A percentile compares a stretch with the other conserved stretches of the same genome.
Evolutionary conservation across 2,113 vertebrate genomes (phyloP).

Genomic region (Xiphophorus hellerii): DNA sequence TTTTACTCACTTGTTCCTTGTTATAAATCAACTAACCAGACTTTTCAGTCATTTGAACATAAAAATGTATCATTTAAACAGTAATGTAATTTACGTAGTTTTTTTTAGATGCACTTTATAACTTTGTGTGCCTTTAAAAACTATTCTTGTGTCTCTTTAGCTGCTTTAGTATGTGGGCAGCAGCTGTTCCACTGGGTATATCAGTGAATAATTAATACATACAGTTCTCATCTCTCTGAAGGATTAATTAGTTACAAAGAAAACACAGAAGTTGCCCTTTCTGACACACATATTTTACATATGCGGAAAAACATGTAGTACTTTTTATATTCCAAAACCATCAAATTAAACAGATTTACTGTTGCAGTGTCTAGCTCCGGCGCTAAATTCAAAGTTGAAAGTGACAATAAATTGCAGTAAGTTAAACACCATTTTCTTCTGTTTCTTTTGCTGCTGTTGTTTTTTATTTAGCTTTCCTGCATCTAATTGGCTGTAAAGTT

Average conservation of each 20-base stretch:
- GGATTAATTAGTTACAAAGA: slow-evolving; percentile 23
- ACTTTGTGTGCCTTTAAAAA: slow-evolving; percentile 5
- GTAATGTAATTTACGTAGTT: background rate
- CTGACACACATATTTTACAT: slow-evolving; percentile 8
- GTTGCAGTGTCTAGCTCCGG: background rate
- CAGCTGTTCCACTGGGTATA: slow-evolving; percentile 32
- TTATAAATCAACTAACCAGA: background rate
- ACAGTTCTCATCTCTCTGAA: slow-evolving; percentile 15
- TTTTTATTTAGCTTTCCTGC: background rate
- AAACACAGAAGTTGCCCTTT: slow-evolving; percentile 13
- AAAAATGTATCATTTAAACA: background rate
- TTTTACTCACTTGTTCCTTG: background rate
- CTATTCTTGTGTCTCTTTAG: background rate
- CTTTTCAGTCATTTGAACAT: background rate
- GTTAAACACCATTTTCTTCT: background rate
- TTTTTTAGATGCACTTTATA: background rate
- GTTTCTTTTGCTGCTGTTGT: too few species aligned
- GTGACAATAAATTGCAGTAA: background rate
- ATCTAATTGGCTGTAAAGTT: background rate
- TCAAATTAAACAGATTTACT: slow-evolving; percentile 27
- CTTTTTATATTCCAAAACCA: slow-evolving; percentile 26
- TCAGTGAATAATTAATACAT: slow-evolving; percentile 46
- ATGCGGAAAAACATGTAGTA: slow-evolving; percentile 1
- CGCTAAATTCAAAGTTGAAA: background rate
- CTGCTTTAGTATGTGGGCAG: slow-evolving; percentile 11